A percentile compares a stretch with the other conserved stretches of the same genome.
Conservation (phyloP, 2,113 vertebrate genomes). For the Glaucomys volans region DNA sequence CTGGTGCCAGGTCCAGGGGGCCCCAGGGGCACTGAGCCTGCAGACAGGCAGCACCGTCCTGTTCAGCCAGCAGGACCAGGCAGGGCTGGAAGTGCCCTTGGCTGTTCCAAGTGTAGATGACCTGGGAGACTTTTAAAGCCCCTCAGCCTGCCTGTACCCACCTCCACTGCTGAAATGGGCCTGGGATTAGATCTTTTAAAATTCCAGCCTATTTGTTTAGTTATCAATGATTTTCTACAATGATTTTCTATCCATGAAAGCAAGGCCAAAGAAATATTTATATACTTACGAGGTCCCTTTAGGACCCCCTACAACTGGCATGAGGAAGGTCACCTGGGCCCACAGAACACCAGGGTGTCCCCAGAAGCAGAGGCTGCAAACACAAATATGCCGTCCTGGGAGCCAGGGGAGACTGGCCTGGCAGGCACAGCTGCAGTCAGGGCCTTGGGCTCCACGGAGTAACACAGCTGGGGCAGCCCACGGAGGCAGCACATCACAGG, state of each 20-base stretch:
- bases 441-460: not conserved
- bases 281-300: not conserved
- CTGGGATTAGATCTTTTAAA: not conserved
- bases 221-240: not conserved
- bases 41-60: not conserved
- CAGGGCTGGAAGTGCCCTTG: not conserved
- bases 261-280: not conserved
- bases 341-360: not conserved
- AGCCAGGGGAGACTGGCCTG: not conserved
- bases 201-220: not conserved
- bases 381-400: not conserved
- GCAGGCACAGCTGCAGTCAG: not conserved
- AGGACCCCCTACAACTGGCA: fast-evolving
- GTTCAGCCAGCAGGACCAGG: not conserved
- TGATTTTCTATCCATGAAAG: not conserved
- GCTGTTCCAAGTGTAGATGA: not conserved
- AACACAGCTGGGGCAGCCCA: not conserved
- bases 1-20: not conserved
- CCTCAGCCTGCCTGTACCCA: fast-evolving
- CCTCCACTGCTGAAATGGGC: not conserved
- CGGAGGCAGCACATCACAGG: not conserved
- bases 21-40: not conserved
- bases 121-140: not conserved
- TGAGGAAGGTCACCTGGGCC: not conserved
- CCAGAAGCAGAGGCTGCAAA: not conserved